Percentiles rank a stretch among this genome's conserved stretches.
Evolutionary conservation across 2,888 invertebrate genomes (phyloP).

Genomic region (Celastrina argiolus): DNA sequence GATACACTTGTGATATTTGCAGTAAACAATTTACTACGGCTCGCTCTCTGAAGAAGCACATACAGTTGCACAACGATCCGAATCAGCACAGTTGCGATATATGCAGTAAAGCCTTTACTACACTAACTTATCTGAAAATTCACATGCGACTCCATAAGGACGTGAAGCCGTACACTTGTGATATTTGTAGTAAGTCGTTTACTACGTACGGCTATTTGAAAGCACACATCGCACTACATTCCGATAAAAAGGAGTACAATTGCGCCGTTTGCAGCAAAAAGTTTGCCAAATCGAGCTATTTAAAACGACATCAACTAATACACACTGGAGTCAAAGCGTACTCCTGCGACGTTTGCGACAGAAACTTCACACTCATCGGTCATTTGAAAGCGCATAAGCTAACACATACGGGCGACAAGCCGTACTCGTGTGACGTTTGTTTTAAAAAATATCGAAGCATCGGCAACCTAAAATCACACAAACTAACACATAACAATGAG

Average conservation of each 20-base stretch:
- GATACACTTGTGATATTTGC: not conserved
- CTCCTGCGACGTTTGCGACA: not conserved
- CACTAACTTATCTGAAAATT: not conserved
- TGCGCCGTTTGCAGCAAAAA: not conserved
- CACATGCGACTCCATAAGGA: not conserved
- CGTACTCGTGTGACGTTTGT: not conserved
- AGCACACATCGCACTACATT: not conserved
- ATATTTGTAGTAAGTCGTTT: not conserved
- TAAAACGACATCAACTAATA: not conserved
- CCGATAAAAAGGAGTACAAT: not conserved
- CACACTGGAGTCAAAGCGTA: not conserved
- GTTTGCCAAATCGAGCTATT: not conserved
- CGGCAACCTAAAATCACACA: not conserved
- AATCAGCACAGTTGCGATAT: not conserved
- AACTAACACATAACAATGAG: not conserved
- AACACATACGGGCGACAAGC: not conserved
- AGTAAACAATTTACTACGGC: not conserved
- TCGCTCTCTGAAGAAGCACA: not conserved
- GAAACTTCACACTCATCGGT: not conserved
- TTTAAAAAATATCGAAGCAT: not conserved
- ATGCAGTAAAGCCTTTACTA: not conserved
- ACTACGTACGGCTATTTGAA: not conserved
- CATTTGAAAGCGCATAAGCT: not conserved
- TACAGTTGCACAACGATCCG: not conserved
- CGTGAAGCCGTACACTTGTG: not conserved